A percentile compares a stretch with the other conserved stretches of the same genome.
Conservation (phyloP, 1,140 invertebrate genomes). For the Megalopta genalis region DNA sequence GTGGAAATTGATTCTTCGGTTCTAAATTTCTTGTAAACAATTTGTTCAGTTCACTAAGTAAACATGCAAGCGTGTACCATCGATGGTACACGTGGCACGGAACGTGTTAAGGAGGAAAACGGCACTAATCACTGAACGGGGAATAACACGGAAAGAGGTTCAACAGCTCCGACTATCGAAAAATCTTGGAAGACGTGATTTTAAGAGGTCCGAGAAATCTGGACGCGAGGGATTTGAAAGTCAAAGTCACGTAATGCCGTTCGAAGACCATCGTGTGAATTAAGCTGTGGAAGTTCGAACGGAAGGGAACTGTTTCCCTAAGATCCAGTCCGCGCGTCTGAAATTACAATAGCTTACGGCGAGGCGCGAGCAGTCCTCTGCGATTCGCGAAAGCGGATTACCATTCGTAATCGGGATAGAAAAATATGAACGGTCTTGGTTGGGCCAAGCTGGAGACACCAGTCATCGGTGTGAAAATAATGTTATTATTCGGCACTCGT, state of each 20-base stretch:
- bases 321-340: conserved; percentile 15
- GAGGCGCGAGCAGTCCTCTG: not conserved
- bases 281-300: not conserved
- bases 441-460: not conserved
- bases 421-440: conserved; percentile 29
- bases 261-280: conserved; percentile 9
- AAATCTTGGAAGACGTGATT: not conserved
- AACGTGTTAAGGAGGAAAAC: too few relatives aligned
- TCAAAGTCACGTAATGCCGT: conserved; percentile 32
- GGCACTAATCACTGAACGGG: too few relatives aligned
- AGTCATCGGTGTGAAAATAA: conserved; percentile 32
- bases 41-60: too few relatives aligned
- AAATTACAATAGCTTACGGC: conserved; percentile 41
- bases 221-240: conserved; percentile 29
- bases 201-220: not conserved
- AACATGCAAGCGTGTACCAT: too few relatives aligned
- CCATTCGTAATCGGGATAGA: conserved; percentile 42
- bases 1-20: too few relatives aligned
- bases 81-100: too few relatives aligned
- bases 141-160: too few relatives aligned
- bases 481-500: conserved; percentile 32
- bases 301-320: conserved; percentile 26
- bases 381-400: conserved; percentile 29
- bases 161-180: too few relatives aligned
- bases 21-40: too few relatives aligned